Base-by-base conservation (phyloP, 1,140 invertebrate species). In the Rhagoletis zephyria region DNA sequence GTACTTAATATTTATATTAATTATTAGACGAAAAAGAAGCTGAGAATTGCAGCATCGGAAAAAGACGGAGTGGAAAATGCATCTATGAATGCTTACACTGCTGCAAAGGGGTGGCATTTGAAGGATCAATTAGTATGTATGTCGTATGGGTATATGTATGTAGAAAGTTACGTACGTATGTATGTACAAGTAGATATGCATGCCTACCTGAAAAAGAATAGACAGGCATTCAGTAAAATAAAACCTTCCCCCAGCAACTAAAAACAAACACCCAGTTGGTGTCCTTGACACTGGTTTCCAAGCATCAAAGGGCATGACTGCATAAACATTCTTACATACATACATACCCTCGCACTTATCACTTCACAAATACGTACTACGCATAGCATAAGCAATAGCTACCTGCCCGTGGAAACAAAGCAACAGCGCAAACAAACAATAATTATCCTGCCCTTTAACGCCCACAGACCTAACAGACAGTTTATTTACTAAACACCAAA, bases 271-370 rank as follows among this genome's bases (percentile, higher is more conserved):
- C 42, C 3, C 45, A 74, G 12, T 1, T 74, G 67, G 67, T 74
- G 67, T 74, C 67, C 67, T 74, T 74, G 67, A 74, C 67, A 74
- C 42, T 74, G 67, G 67, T 74, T 74, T 74, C 67, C 42, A 74
- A 42, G 67, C 14, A 56, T 56, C 2, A 56, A 56, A 74, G 67
- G 40, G 64, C 6, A 5, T 10, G 51, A 10, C 51, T 56, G 51
- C 30, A 30, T 56, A n/a, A 19, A 67, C 14, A 7, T 67, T 67
- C 40, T 7, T 67, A 14, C 65, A 14, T 14, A 67, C 40, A 1
- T 67, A 14, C 65, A 30, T 30, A 2, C 40, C 67, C 16, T 16
- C 48, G 14, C 30, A 30, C 67, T 74, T 67, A 42, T 30, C 30
- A 10, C 30, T 67, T 12, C n/a, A 42, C 40, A 67, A 9, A 14